These are phyloP conservation scores for Lutjanus campechanus DNA, from an alignment of 2,797 vertebrate genomes.

Conservation along the genomic window DNA sequence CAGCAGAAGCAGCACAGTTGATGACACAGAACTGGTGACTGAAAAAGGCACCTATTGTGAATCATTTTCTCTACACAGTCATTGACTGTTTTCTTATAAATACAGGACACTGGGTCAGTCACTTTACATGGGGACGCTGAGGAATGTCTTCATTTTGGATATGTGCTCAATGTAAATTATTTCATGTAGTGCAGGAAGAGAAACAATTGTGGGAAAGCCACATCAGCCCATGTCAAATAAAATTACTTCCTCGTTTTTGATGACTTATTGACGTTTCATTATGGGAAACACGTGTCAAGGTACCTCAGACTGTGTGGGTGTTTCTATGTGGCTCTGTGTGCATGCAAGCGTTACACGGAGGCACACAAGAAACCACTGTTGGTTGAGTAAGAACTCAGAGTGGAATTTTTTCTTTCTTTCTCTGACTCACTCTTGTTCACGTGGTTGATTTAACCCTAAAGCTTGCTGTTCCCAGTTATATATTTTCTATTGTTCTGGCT, in stretches of 20 bases:
- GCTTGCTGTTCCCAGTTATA: not conserved
- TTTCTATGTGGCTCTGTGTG: not conserved
- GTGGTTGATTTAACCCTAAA: slow-evolving; percentile 13
- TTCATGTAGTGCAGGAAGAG: slow-evolving; percentile 12
- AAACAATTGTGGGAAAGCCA: slow-evolving; percentile 23
- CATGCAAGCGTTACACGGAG: not conserved
- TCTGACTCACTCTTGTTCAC: no score
- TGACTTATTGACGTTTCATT: slow-evolving; percentile 76
- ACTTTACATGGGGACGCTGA: not conserved
- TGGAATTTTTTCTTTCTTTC: not conserved
- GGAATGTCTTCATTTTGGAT: slow-evolving; percentile 25
- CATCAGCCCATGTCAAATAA: slow-evolving; percentile 43
- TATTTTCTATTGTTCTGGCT: not conserved
- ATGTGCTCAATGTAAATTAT: slow-evolving; percentile 30
- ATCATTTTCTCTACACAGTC: not conserved
- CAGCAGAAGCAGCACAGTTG: slow-evolving; percentile 1
- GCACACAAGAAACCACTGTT: not conserved
- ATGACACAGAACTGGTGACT: slow-evolving; percentile 21
- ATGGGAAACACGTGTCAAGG: slow-evolving; percentile 57
- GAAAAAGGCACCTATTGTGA: slow-evolving; percentile 6
- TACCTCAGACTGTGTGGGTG: slow-evolving; percentile 22
- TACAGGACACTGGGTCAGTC: slow-evolving; percentile 26
- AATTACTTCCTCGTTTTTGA: slow-evolving; percentile 71
- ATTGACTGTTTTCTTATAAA: slow-evolving; percentile 40
- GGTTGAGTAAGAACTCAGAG: not conserved